Conservation (phyloP, 2,797 vertebrate species). For the Galagoides demidoff region DNA sequence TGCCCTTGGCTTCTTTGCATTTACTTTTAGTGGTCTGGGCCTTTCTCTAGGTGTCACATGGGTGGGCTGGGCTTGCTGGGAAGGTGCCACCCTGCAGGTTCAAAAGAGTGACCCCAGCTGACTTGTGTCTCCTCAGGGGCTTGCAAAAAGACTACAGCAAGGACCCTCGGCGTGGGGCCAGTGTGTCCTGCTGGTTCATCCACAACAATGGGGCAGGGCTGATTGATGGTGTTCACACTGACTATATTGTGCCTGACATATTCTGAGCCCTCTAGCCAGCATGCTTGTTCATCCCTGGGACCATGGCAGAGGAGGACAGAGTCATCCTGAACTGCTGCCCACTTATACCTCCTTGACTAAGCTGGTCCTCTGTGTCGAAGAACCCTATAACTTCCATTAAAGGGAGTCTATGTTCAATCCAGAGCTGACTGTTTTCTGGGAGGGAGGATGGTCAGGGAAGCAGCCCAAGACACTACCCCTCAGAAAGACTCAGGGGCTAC, state of each 20-base stretch:
- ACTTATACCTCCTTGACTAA: background rate
- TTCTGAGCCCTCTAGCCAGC: conserved; percentile 66
- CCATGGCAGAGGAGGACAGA: background rate
- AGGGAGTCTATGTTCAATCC: background rate
- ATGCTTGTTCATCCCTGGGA: background rate
- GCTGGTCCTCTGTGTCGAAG: background rate
- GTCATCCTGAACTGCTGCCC: background rate
- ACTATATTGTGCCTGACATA: conserved; percentile 89
- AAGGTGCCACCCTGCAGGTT: background rate
- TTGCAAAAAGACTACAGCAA: conserved; percentile 90
- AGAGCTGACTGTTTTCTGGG: background rate
- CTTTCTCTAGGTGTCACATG: background rate
- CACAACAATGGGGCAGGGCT: conserved; percentile 90
- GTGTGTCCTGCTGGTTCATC: conserved; percentile 92
- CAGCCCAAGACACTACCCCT: background rate
- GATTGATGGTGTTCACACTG: conserved; percentile 88
- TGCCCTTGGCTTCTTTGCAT: background rate
- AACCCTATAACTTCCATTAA: conserved; percentile 61
- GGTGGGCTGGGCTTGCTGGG: background rate
- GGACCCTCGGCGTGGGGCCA: conserved; percentile 85
- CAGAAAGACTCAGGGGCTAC: background rate
- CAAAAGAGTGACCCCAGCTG: background rate
- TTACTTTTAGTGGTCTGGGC: rapidly evolving
- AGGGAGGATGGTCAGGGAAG: background rate
- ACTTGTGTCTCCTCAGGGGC: conserved; percentile 85